phyloP scores from a whole-genome alignment of 35 echinoderm and acorn worm genomes.

The Apostichopus parvimensis region DNA sequence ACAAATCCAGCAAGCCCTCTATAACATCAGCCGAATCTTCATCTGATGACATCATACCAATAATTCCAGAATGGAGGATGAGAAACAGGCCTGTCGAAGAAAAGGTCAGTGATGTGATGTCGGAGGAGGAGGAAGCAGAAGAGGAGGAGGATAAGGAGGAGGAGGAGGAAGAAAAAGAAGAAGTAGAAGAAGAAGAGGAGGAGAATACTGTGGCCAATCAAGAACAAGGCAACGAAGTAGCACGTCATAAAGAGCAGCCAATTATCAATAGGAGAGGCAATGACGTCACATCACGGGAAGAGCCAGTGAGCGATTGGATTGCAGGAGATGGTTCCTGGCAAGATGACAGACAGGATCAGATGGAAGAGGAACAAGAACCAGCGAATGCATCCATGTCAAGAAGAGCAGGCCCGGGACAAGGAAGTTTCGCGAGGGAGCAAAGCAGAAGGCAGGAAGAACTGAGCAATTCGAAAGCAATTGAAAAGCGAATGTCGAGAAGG shows the following conservation, averaged over 20 bases:
- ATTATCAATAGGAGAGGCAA: background rate
- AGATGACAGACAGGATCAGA: background rate
- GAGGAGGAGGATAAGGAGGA: too few species aligned
- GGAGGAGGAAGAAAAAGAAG: background rate
- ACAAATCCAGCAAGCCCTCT: too few species aligned
- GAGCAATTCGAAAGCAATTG: background rate
- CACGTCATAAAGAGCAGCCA: background rate
- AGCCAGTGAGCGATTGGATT: background rate
- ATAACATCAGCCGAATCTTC: background rate
- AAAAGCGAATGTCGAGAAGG: background rate
- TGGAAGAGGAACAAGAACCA: background rate
- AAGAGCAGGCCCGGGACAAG: background rate
- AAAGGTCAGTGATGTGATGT: background rate
- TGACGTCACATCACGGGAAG: background rate
- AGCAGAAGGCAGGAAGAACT: background rate
- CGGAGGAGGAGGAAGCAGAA: too few species aligned
- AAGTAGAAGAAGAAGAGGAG: background rate
- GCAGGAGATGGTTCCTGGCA: background rate
- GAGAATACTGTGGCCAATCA: background rate
- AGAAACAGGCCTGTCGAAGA: background rate
- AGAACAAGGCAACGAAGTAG: background rate
- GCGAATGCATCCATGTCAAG: background rate
- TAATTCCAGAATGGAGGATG: background rate
- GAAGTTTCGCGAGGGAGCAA: background rate
- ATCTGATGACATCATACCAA: background rate